Conservation (phyloP, 2,888 invertebrate genomes). For the Andrena marginata region DNA sequence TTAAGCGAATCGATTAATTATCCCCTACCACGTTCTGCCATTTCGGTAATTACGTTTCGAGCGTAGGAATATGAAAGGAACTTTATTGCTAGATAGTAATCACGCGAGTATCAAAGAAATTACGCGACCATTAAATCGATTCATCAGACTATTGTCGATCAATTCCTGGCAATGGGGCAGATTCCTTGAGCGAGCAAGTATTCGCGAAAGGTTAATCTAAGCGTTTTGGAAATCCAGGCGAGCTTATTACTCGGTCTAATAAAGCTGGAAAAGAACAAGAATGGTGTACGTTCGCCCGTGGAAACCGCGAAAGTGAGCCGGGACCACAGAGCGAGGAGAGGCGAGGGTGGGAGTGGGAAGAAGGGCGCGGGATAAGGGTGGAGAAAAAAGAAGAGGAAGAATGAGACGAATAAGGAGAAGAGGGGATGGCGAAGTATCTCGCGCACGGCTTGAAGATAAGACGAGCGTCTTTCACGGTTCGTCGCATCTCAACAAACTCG, state of each 20-base stretch:
- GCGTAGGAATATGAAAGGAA: constrained; percentile 17
- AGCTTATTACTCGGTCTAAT: background rate
- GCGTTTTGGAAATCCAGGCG: background rate
- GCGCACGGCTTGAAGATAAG: constrained; percentile 57
- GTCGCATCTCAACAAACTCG: constrained; percentile 68
- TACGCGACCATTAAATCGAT: background rate
- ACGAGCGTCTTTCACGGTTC: constrained; percentile 72
- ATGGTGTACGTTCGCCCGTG: constrained; percentile 9
- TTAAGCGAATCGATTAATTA: constrained; percentile 57
- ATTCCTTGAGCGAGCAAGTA: too few species aligned
- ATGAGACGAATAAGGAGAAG: background rate
- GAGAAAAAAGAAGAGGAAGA: background rate
- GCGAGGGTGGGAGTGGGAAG: background rate
- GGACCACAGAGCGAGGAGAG: constrained; percentile 28
- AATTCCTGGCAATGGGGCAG: too few species aligned
- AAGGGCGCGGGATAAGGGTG: constrained; percentile 5
- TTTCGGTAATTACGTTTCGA: constrained; percentile 17
- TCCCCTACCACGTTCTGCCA: constrained; percentile 34
- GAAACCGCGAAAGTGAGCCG: constrained; percentile 41
- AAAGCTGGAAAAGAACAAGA: background rate
- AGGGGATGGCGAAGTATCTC: constrained; percentile 35
- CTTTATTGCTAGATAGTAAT: constrained; percentile 12
- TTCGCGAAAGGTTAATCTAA: background rate
- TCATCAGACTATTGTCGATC: too few species aligned
- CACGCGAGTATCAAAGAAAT: background rate